Percentiles rank a stretch among this genome's conserved stretches.
phyloP scores from a whole-genome alignment of 2,113 vertebrate genomes.

The Mormoops blainvillei region DNA sequence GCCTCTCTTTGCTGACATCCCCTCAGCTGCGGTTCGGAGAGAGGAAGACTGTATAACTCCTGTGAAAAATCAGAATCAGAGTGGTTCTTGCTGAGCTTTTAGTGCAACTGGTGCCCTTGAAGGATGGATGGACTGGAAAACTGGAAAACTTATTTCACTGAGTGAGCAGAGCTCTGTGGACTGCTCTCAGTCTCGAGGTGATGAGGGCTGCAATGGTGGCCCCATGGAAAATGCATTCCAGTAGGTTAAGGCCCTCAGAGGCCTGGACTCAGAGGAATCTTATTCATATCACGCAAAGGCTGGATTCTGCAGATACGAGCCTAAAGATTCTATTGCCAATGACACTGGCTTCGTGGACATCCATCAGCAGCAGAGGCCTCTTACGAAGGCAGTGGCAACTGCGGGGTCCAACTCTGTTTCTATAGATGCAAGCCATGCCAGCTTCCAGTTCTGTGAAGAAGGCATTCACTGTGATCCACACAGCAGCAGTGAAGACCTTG shows the following conservation, averaged over 20 bases:
- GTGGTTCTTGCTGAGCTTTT: slow-evolving; percentile 95
- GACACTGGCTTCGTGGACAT: slow-evolving; percentile 89
- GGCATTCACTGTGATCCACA: neutral
- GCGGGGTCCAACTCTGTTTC: slow-evolving; percentile 87
- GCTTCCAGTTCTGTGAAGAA: no score
- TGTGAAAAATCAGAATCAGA: slow-evolving; percentile 88
- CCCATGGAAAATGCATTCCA: no score
- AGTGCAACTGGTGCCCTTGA: slow-evolving; percentile 91
- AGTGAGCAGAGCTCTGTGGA: slow-evolving; percentile 94
- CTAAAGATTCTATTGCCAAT: slow-evolving; percentile 84
- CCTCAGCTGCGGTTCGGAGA: slow-evolving; percentile 89
- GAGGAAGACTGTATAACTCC: slow-evolving; percentile 81
- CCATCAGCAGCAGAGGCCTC: slow-evolving; percentile 80
- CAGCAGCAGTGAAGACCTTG: no score
- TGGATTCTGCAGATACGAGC: slow-evolving; percentile 84
- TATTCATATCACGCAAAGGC: slow-evolving; percentile 79
- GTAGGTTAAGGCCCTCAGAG: no score
- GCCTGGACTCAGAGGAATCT: no score
- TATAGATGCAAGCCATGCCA: slow-evolving; percentile 81
- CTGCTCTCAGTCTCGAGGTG: slow-evolving; percentile 83
- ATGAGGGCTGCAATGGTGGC: no score
- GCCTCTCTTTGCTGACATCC: slow-evolving; percentile 82
- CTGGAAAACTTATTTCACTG: slow-evolving; percentile 85
- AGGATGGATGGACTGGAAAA: slow-evolving; percentile 90
- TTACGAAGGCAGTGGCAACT: slow-evolving; percentile 90